These are phyloP conservation scores for Oncorhynchus mykiss DNA, from an alignment of 2,113 vertebrate species.

Conservation along the genomic window DNA sequence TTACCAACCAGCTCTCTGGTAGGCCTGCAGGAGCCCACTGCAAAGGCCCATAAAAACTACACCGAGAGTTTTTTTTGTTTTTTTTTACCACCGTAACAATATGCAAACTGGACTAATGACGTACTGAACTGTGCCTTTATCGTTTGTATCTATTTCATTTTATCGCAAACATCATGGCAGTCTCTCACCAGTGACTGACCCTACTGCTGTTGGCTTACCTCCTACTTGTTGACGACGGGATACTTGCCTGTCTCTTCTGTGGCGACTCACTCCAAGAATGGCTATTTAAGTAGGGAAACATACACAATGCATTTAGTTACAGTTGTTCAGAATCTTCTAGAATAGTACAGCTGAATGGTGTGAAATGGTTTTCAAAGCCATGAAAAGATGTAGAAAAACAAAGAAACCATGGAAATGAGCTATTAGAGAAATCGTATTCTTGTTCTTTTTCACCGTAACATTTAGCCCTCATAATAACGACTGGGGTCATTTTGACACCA, in stretches of 20 bases:
- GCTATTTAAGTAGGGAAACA: neutral
- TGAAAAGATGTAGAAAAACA: too few relatives aligned
- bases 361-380: neutral
- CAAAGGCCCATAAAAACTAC: constrained; percentile 33
- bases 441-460: too few relatives aligned
- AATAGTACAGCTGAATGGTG: neutral
- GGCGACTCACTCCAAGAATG: too few relatives aligned
- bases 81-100: constrained; percentile 28
- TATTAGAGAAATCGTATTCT: too few relatives aligned
- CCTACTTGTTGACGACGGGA: neutral
- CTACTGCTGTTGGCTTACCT: neutral
- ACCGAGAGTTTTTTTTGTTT: constrained; percentile 19
- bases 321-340: neutral
- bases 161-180: neutral
- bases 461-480: too few relatives aligned
- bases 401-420: too few relatives aligned
- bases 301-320: neutral
- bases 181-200: neutral
- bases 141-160: neutral
- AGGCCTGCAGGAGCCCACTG: constrained; percentile 9
- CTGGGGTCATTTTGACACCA: too few relatives aligned
- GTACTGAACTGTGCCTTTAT: neutral
- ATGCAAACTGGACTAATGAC: neutral
- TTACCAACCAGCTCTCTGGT: constrained; percentile 21
- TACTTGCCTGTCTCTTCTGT: too few relatives aligned